phyloP scores from a whole-genome alignment of 2,888 invertebrate genomes.

The Eilema depressum region DNA sequence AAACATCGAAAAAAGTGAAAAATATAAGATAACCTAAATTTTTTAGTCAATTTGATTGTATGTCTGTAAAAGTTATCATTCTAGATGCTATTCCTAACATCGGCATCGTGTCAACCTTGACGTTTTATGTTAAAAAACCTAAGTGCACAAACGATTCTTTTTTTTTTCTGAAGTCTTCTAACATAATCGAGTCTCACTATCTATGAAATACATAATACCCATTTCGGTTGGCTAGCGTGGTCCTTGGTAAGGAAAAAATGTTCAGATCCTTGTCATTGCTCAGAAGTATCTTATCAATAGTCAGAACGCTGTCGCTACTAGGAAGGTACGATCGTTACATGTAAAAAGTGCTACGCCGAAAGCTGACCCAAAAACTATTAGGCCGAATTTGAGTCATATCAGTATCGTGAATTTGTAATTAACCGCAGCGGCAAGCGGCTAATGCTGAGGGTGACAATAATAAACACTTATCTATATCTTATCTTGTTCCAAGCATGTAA shows the following conservation, averaged over 20 bases:
- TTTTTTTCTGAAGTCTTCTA: too few relatives aligned
- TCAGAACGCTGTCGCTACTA: neutral
- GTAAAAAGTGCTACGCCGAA: neutral
- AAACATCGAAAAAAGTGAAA: too few relatives aligned
- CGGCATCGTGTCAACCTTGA: too few relatives aligned
- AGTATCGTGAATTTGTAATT: slow-evolving; percentile 11
- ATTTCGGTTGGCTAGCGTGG: too few relatives aligned
- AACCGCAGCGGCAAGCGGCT: neutral
- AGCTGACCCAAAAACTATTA: neutral
- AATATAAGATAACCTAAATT: too few relatives aligned
- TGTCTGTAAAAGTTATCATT: too few relatives aligned
- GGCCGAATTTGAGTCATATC: slow-evolving; percentile 1
- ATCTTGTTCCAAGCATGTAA: neutral
- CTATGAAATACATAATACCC: too few relatives aligned
- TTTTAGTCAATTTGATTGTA: too few relatives aligned
- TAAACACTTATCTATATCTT: slow-evolving; percentile 9
- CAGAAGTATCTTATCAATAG: neutral
- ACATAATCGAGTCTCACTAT: too few relatives aligned
- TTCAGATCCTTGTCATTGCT: neutral
- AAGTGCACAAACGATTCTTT: too few relatives aligned
- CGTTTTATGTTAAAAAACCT: too few relatives aligned
- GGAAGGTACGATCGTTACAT: neutral
- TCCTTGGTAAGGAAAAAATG: neutral
- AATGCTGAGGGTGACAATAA: neutral
- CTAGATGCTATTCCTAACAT: too few relatives aligned